phyloP scores from a whole-genome alignment of 2,797 vertebrate species.

The Siniperca undulata region DNA sequence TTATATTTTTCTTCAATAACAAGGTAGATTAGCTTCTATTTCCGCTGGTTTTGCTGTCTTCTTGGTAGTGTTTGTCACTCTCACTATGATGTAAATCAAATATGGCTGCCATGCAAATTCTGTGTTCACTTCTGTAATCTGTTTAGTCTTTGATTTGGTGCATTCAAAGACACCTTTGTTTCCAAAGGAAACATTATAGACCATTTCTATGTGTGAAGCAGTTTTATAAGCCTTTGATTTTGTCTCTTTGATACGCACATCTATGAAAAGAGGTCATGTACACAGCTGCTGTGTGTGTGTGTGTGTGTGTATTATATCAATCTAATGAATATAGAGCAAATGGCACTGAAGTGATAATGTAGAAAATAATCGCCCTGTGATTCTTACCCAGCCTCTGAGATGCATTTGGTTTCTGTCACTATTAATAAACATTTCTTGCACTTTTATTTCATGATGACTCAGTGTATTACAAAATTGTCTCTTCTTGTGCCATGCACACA shows the following conservation, averaged over 20 bases:
- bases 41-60: slow-evolving; percentile 2
- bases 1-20: slow-evolving; percentile 1
- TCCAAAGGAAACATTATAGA: slow-evolving; percentile 77
- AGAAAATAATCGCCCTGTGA: slow-evolving; percentile 67
- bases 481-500: slow-evolving; percentile 1
- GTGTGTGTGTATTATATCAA: slow-evolving; percentile 41
- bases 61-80: slow-evolving; percentile 16
- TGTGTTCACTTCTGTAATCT: slow-evolving; percentile 64
- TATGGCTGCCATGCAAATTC: slow-evolving; percentile 65
- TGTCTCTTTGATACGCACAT: slow-evolving; percentile 78
- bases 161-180: slow-evolving; percentile 82
- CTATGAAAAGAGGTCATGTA: slow-evolving; percentile 73
- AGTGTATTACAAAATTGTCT: slow-evolving; percentile 29
- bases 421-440: slow-evolving; percentile 57
- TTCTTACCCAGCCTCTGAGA: slow-evolving; percentile 51
- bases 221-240: slow-evolving; percentile 78
- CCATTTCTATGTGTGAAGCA: slow-evolving; percentile 72
- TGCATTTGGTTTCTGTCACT: slow-evolving; percentile 61
- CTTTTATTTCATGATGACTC: slow-evolving; percentile 44
- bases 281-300: slow-evolving; percentile 63
- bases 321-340: slow-evolving; percentile 75
- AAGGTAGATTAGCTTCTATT: not conserved
- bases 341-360: slow-evolving; percentile 69
- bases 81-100: slow-evolving; percentile 56
- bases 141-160: slow-evolving; percentile 76